Evolutionary conservation across 2,888 invertebrate species (phyloP), one percentile per base, ranked within the genome.

Genomic region (Drosophila ustulata): DNA sequence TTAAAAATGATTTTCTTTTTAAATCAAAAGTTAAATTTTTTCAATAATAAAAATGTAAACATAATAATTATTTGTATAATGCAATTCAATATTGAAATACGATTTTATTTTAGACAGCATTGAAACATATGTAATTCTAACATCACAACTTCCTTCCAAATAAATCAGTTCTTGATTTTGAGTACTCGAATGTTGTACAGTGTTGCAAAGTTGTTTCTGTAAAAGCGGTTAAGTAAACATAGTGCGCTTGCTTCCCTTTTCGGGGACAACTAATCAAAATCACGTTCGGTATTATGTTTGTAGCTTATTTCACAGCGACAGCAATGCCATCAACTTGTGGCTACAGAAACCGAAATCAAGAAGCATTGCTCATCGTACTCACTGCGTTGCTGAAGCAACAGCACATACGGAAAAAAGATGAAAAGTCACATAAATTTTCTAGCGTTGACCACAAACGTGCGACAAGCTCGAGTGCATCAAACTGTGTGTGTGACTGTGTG

Each of bases 371-470:
- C 75, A 78, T 71, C 56, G 72, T 41, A 34, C 32, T 43, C 61
- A 57, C 53, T 75, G 18, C 28, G 32, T 49, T 32, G 13, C 9
- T 65, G 7, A 18, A 37, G 23, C 23, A 61, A 46, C 18, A 18
- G 37, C 23, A 50, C 23, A 50, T 25, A 52, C 8, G 8, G n/a
- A 47, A 63, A 55, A 65, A 45, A 37, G 34, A 77, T 70, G 72
- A 67, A 65, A 80, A 78, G 80, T 67, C 83, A 83, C 86, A 83
- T 83, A 80, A 79, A 86, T 86, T 83, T 77, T 77, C 74, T 57
- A 71, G 53, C 59, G 63, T 70, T 83, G 75, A 83, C 86, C 83
- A 68, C 83, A 83, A 83, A 83, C 83, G 86, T 83, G 86, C 72
- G 71, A 77, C 81, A 70, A 70, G 52, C 66, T 49, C 57, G 58